Evolutionary conservation across 2,888 invertebrate species (phyloP).

Genomic region (Ischnus inquisitorius): DNA sequence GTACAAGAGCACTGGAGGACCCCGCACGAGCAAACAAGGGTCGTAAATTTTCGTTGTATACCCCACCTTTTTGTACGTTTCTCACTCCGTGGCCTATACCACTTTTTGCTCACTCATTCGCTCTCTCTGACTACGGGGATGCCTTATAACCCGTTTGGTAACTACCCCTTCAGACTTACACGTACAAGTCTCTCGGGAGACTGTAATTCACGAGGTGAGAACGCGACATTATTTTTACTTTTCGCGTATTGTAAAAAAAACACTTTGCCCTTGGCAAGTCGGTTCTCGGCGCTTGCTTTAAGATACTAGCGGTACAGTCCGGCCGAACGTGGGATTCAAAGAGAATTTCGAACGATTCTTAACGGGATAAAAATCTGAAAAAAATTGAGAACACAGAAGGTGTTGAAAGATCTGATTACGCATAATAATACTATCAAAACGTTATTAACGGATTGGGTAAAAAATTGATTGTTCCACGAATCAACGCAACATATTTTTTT

Average conservation of each 20-base stretch:
- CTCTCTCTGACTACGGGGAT: conserved; percentile 14
- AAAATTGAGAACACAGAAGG: too few species aligned
- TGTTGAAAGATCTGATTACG: too few species aligned
- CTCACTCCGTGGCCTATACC: conserved; percentile 3
- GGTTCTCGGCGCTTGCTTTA: neutral
- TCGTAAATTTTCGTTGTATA: conserved; percentile 76
- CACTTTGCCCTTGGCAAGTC: conserved; percentile 2
- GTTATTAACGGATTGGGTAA: too few species aligned
- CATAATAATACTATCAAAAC: too few species aligned
- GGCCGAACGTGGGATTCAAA: too few species aligned
- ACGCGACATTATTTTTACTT: conserved; percentile 70
- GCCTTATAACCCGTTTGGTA: conserved; percentile 38
- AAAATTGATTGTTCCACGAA: too few species aligned
- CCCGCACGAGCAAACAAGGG: conserved; percentile 74
- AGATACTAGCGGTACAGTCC: too few species aligned
- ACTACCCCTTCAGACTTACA: conserved; percentile 23
- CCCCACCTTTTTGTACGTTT: conserved; percentile 34
- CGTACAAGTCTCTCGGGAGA: conserved; percentile 65
- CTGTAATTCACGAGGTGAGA: conserved; percentile 76
- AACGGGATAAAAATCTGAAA: too few species aligned
- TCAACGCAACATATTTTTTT: too few species aligned
- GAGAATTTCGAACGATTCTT: too few species aligned
- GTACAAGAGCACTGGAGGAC: conserved; percentile 54
- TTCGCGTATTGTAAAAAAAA: conserved; percentile 25
- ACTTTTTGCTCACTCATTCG: neutral